phyloP scores from a whole-genome alignment of 2,888 invertebrate genomes.

The Pteria penguin region DNA sequence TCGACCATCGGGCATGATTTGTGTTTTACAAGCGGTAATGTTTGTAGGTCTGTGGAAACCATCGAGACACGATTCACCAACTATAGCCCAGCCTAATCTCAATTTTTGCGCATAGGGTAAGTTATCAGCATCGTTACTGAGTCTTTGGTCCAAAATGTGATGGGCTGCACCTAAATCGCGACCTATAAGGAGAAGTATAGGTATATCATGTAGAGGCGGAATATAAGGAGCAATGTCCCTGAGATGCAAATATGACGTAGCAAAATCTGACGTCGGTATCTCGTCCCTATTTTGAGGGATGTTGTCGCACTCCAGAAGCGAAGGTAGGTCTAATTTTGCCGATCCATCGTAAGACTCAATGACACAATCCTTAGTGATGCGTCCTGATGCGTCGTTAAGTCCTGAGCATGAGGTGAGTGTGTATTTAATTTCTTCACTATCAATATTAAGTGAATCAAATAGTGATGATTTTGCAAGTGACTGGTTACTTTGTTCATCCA shows the following conservation, averaged over 20 bases:
- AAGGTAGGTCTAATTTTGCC: background rate
- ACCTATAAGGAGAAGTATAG: conserved; percentile 30
- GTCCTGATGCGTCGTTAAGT: background rate
- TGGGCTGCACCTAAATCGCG: conserved; percentile 32
- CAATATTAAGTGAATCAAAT: background rate
- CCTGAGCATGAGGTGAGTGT: background rate
- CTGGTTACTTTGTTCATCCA: background rate
- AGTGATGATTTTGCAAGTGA: background rate
- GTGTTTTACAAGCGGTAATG: background rate
- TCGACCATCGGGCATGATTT: background rate
- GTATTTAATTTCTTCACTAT: background rate
- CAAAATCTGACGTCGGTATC: background rate
- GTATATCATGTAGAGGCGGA: conserved; percentile 1
- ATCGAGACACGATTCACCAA: conserved; percentile 35
- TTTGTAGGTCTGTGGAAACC: conserved; percentile 4
- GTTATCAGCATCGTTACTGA: conserved; percentile 17
- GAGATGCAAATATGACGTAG: conserved; percentile 2
- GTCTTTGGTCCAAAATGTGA: conserved; percentile 25
- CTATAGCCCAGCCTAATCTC: conserved; percentile 31
- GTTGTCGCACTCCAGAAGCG: background rate
- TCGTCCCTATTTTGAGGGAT: background rate
- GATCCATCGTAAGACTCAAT: background rate
- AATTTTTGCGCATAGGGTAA: conserved; percentile 39
- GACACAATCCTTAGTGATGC: background rate
- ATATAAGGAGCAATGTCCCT: conserved; percentile 3